A percentile compares a stretch with the other conserved stretches of the same genome.
phyloP scores from a whole-genome alignment of 1,140 invertebrate genomes.

The Lepidotrigona ventralis region DNA sequence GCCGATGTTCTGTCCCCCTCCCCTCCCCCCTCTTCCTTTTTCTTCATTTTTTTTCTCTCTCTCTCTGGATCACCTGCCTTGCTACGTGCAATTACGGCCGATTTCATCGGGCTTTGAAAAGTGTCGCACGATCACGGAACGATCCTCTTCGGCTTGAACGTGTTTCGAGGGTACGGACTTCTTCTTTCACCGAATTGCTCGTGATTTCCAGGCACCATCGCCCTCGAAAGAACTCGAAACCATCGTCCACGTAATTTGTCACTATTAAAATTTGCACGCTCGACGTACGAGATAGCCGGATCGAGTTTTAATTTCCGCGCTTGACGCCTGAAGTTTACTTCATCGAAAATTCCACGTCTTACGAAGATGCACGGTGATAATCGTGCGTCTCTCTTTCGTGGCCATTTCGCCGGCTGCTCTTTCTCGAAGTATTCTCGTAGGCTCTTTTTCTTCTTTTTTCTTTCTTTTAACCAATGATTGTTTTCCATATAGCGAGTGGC shows the following conservation, averaged over 20 bases:
- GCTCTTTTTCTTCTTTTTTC: neutral
- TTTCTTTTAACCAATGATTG: neutral
- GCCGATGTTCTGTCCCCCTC: conserved; percentile 55
- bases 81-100: conserved; percentile 71
- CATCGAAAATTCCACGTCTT: neutral
- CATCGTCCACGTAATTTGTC: conserved; percentile 24
- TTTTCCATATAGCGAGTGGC: neutral
- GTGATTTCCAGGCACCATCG: conserved; percentile 13
- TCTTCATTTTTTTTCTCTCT: neutral
- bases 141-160: conserved; percentile 31
- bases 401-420: neutral
- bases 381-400: neutral
- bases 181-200: conserved; percentile 10
- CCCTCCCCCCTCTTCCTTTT: neutral
- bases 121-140: conserved; percentile 68
- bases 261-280: conserved; percentile 15
- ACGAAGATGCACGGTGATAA: neutral
- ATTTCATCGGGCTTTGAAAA: conserved; percentile 71
- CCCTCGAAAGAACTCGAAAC: neutral
- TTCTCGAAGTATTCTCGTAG: neutral
- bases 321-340: neutral
- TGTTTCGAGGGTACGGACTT: conserved; percentile 15
- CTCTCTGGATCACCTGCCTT: conserved; percentile 68
- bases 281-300: neutral
- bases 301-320: conserved; percentile 12